Conservation (phyloP, 2,113 vertebrate species). For the Aegypius monachus region DNA sequence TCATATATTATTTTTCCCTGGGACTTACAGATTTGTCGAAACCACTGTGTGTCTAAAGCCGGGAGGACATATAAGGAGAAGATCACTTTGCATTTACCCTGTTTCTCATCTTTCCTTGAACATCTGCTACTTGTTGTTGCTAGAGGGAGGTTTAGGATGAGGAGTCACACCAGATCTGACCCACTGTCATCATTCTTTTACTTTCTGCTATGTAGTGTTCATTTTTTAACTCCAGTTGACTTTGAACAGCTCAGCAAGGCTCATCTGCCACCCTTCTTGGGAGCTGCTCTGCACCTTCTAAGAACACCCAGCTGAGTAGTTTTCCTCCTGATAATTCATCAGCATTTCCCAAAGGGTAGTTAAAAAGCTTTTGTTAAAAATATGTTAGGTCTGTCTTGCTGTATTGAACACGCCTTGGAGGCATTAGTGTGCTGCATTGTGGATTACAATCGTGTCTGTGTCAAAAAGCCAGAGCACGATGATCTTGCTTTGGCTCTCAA, state of each 20-base stretch:
- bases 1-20: not conserved
- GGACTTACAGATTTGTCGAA: not conserved
- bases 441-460: not conserved
- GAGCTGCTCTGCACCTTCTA: not conserved
- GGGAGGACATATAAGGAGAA: not conserved
- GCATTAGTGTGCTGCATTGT: not conserved
- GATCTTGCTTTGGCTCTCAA: not conserved
- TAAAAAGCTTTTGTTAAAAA: not conserved
- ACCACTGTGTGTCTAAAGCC: not conserved
- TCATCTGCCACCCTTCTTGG: not conserved
- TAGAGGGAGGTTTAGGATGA: not conserved
- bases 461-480: not conserved
- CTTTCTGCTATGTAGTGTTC: not conserved
- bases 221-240: not conserved
- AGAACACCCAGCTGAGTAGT: not conserved
- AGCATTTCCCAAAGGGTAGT: not conserved
- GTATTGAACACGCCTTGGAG: not conserved
- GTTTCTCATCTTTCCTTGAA: conserved; percentile 7
- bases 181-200: not conserved
- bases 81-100: not conserved
- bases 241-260: not conserved
- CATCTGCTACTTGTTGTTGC: not conserved
- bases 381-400: not conserved
- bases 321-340: not conserved
- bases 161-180: not conserved